Conservation (phyloP, 1,140 invertebrate genomes). For the Thalassaphorura encarpata region DNA sequence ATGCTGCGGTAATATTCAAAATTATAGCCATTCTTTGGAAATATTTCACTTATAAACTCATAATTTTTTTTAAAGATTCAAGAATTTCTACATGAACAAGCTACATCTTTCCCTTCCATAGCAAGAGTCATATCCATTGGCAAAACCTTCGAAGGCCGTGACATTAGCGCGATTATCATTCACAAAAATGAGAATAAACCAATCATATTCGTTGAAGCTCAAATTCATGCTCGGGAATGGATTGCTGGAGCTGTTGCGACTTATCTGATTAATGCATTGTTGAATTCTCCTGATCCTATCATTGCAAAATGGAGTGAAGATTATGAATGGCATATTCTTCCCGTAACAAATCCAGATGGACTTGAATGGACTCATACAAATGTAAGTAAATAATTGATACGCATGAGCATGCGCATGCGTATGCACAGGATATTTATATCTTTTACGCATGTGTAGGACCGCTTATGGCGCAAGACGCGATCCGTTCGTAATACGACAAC, state of each 20-base stretch:
- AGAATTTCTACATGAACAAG: constrained; percentile 42
- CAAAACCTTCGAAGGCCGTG: constrained; percentile 46
- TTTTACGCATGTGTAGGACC: constrained; percentile 21
- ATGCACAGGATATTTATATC: not conserved
- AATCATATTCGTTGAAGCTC: constrained; percentile 29
- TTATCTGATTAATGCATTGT: constrained; percentile 43
- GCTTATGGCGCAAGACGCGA: constrained; percentile 66
- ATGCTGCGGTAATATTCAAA: not conserved
- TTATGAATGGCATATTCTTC: constrained; percentile 66
- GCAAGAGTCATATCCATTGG: constrained; percentile 46
- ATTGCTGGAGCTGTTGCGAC: constrained; percentile 48
- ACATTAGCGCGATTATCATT: constrained; percentile 51
- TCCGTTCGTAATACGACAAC: constrained; percentile 10
- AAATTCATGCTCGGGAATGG: constrained; percentile 58
- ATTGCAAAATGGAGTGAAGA: constrained; percentile 48
- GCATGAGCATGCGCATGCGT: not conserved
- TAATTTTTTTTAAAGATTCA: constrained; percentile 40
- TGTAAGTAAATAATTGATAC: not conserved
- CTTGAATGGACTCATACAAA: constrained; percentile 32
- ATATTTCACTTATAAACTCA: not conserved
- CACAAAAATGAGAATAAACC: constrained; percentile 34
- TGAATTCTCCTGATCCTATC: constrained; percentile 15
- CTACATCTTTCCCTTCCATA: constrained; percentile 40
- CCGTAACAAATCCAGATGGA: constrained; percentile 69
- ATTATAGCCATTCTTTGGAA: not conserved